These are phyloP conservation scores for Rhamphomyia laevipes DNA, from an alignment of 2,888 invertebrate species.

Conservation along the genomic window DNA sequence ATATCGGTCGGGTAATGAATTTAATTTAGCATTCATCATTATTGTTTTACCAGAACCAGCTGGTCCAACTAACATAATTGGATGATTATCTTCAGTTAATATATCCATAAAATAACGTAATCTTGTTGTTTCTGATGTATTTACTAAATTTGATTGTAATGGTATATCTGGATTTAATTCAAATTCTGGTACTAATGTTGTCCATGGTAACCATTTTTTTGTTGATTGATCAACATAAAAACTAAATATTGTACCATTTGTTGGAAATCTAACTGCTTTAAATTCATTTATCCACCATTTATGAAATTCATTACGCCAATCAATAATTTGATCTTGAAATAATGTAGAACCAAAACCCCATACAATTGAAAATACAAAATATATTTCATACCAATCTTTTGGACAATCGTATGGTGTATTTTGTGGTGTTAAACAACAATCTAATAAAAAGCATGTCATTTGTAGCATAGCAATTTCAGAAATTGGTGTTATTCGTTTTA, in stretches of 20 bases:
- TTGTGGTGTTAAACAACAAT: constrained; percentile 67
- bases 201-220: constrained; percentile 80
- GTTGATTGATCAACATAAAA: constrained; percentile 80
- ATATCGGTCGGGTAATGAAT: constrained; percentile 59
- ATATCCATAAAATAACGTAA: constrained; percentile 79
- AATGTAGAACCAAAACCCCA: constrained; percentile 92
- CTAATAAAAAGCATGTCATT: constrained; percentile 76
- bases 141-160: constrained; percentile 62
- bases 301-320: constrained; percentile 88
- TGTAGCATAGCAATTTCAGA: constrained; percentile 82
- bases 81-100: constrained; percentile 62
- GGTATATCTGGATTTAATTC: constrained; percentile 80
- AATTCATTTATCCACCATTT: constrained; percentile 93
- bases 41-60: constrained; percentile 90
- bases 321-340: constrained; percentile 82
- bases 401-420: constrained; percentile 80
- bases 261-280: constrained; percentile 79
- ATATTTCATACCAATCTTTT: constrained; percentile 84
- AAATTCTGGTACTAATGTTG: constrained; percentile 63
- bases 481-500: constrained; percentile 84
- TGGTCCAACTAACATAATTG: constrained; percentile 82
- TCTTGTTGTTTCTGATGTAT: constrained; percentile 81
- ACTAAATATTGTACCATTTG: constrained; percentile 71
- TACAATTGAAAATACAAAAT: constrained; percentile 79
- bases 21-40: constrained; percentile 74